Conservation (phyloP, 2,113 vertebrate species). For the Jaculus jaculus region DNA sequence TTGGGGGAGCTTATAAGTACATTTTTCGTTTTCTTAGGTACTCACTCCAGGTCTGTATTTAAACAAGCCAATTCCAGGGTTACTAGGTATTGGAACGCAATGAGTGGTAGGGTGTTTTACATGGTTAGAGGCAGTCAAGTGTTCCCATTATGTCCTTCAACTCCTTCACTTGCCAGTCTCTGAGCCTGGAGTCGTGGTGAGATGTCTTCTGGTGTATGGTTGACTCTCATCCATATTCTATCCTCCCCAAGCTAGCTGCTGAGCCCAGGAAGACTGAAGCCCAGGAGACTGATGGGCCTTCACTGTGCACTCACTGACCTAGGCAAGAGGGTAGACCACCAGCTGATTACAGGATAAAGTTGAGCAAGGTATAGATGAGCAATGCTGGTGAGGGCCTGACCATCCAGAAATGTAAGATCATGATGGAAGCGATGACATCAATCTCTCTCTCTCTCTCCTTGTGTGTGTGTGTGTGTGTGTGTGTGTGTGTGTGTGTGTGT, state of each 20-base stretch:
- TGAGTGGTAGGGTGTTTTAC: not conserved
- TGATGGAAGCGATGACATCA: not conserved
- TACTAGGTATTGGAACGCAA: not conserved
- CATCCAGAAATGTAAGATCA: not conserved
- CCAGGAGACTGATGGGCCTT: not conserved
- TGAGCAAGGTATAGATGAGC: not conserved
- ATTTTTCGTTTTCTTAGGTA: not conserved
- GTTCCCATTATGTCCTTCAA: accelerated
- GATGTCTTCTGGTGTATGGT: not conserved
- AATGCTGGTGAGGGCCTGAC: not conserved
- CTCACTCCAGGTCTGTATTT: not conserved
- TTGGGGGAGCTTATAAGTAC: not conserved
- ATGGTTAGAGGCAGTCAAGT: not conserved
- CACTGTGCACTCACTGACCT: accelerated
- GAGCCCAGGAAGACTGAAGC: not conserved
- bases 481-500: no score
- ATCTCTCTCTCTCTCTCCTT: no score
- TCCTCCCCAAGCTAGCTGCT: not conserved
- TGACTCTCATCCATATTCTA: not conserved
- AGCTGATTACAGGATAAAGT: not conserved
- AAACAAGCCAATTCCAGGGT: not conserved
- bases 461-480: no score
- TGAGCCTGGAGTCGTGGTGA: not conserved
- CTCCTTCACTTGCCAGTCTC: not conserved
- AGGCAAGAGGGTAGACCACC: not conserved